Evolutionary conservation across 2,797 vertebrate species (phyloP).

Genomic region (Picus viridis): DNA sequence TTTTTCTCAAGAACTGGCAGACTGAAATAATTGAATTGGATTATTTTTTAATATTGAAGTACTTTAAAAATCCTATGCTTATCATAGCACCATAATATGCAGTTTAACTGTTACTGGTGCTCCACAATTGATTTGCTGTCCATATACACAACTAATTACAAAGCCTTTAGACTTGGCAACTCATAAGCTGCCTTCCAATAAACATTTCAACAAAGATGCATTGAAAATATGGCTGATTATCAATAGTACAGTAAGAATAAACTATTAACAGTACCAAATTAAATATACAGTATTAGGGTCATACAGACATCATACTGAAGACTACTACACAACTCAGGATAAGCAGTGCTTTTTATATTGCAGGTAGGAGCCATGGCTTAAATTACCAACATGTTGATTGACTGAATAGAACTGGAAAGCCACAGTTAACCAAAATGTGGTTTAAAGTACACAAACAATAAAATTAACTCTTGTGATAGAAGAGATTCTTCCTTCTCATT

Average conservation of each 20-base stretch:
- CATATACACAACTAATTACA: not conserved
- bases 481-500: not conserved
- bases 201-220: not conserved
- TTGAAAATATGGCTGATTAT: not conserved
- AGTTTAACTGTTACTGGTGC: not conserved
- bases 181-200: not conserved
- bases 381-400: not conserved
- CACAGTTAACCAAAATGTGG: not conserved
- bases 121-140: not conserved
- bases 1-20: not conserved
- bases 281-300: not conserved
- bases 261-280: not conserved
- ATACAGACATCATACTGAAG: not conserved
- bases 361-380: not conserved
- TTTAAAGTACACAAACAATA: not conserved
- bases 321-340: not conserved
- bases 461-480: not conserved
- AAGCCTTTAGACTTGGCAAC: not conserved
- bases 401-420: not conserved
- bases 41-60: not conserved
- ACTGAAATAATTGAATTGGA: not conserved
- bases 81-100: not conserved
- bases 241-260: not conserved
- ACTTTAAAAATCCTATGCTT: not conserved
- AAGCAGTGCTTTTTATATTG: fast-evolving